Percentiles rank a stretch among this genome's conserved stretches.
Conservation (phyloP, 92 coral and sea anemone species). For the Metridium senile region DNA sequence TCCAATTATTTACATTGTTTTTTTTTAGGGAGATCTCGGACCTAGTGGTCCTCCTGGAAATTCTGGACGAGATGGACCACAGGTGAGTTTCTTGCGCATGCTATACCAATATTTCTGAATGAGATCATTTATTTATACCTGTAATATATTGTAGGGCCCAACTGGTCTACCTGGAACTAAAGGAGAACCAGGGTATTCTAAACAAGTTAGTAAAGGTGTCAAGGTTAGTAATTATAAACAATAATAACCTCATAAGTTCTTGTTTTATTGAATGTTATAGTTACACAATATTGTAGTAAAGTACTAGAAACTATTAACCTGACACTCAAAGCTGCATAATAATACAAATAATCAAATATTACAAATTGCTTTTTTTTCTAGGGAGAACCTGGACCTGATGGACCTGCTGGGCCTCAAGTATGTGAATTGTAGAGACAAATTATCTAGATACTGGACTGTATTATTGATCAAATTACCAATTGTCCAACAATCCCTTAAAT, state of each 20-base stretch:
- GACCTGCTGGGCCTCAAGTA: slow-evolving; percentile 70
- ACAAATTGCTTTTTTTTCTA: not conserved
- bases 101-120: not conserved
- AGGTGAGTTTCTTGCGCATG: slow-evolving; percentile 20
- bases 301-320: too few species aligned
- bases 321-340: too few species aligned
- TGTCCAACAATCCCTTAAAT: too few species aligned
- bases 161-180: slow-evolving; percentile 36
- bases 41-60: slow-evolving; percentile 38
- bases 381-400: slow-evolving; percentile 72
- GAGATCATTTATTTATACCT: too few species aligned
- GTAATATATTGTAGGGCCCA: too few species aligned
- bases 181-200: slow-evolving; percentile 22
- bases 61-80: slow-evolving; percentile 54
- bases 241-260: too few species aligned
- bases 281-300: too few species aligned
- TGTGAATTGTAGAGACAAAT: not conserved
- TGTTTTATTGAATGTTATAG: too few species aligned
- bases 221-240: slow-evolving; percentile 17
- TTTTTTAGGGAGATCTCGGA: slow-evolving; percentile 51
- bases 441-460: too few species aligned
- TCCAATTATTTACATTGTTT: not conserved
- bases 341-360: too few species aligned
- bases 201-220: slow-evolving; percentile 25
- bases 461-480: too few species aligned